phyloP scores from a whole-genome alignment of 2,113 vertebrate species.

The Cepphus grylle region DNA sequence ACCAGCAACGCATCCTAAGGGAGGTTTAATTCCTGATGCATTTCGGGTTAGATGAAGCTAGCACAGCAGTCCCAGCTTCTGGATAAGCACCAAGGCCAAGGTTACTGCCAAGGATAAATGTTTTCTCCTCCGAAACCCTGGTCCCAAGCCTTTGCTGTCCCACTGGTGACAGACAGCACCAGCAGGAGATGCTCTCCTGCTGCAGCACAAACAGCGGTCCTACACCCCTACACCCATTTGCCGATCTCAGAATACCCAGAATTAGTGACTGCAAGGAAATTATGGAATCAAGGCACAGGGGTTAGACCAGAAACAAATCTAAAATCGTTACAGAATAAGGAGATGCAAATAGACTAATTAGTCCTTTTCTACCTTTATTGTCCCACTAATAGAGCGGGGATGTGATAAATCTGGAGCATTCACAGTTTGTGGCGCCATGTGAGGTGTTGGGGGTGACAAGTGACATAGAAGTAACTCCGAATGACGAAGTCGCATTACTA shows the following conservation, averaged over 20 bases:
- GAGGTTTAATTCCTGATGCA: background rate
- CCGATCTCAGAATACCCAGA: background rate
- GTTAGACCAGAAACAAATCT: background rate
- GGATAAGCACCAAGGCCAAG: background rate
- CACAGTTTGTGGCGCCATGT: background rate
- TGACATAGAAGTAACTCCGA: background rate
- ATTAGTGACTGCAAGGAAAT: background rate
- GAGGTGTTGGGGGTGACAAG: no score
- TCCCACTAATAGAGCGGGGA: background rate
- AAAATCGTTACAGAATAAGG: background rate
- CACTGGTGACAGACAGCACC: background rate
- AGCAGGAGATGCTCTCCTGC: background rate
- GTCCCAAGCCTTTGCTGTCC: background rate
- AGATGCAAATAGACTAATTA: background rate
- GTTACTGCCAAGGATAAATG: background rate
- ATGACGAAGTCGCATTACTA: background rate
- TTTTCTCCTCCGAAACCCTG: background rate
- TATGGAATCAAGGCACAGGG: background rate
- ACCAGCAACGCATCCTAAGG: rapidly evolving
- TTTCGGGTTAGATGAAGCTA: background rate
- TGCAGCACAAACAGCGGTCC: no score
- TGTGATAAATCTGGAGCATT: background rate
- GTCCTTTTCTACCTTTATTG: background rate
- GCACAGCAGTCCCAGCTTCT: background rate
- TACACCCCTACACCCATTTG: background rate